Conservation (phyloP, 1,140 invertebrate species). For the Calephelis nemesis region DNA sequence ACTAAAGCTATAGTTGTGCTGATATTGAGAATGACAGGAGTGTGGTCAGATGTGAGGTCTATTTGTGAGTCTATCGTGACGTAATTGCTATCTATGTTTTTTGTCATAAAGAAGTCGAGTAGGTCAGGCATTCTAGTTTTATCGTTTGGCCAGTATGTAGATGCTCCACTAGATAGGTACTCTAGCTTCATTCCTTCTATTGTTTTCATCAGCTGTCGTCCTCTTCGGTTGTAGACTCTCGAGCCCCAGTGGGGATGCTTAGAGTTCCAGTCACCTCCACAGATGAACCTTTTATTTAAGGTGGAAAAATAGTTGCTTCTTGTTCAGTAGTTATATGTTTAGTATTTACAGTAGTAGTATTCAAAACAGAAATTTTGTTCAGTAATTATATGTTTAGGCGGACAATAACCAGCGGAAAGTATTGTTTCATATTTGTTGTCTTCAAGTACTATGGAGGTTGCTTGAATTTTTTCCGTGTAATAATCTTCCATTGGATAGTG, state of each 20-base stretch:
- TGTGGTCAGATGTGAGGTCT: not conserved
- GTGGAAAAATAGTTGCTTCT: conserved; percentile 3
- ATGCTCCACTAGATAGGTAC: not conserved
- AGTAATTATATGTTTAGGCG: conserved; percentile 28
- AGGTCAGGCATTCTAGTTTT: not conserved
- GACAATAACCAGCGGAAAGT: conserved; percentile 29
- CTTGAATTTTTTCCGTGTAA: conserved; percentile 25
- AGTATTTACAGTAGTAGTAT: conserved; percentile 24
- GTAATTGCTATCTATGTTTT: not conserved
- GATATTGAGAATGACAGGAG: not conserved
- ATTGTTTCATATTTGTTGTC: not conserved
- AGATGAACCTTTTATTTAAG: conserved; percentile 25
- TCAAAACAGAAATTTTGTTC: conserved; percentile 25
- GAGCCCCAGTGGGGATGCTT: conserved; percentile 33
- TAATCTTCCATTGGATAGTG: conserved; percentile 24
- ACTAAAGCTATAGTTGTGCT: not conserved
- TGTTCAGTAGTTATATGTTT: conserved; percentile 18
- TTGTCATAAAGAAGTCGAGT: conserved; percentile 7
- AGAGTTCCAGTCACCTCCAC: conserved; percentile 37
- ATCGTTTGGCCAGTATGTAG: not conserved
- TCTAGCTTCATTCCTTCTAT: not conserved
- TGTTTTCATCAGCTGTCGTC: conserved; percentile 6
- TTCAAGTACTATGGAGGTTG: conserved; percentile 19
- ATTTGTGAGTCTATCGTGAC: not conserved
- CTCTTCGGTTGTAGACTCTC: conserved; percentile 21